Evolutionary conservation across 2,113 vertebrate species (phyloP).

Genomic region (Vireo altiloquus): DNA sequence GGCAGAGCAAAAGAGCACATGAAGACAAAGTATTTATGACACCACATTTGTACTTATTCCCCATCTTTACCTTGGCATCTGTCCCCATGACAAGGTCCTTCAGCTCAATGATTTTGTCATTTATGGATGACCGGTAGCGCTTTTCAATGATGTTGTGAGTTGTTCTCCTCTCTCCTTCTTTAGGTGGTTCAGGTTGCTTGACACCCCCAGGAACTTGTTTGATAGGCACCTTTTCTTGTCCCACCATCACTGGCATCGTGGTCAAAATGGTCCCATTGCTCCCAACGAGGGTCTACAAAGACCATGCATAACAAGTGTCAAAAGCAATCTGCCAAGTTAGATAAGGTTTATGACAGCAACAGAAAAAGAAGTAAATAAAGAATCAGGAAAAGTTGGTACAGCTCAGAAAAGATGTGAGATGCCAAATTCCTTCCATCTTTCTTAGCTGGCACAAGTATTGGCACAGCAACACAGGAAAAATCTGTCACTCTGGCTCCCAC

Average conservation of each 20-base stretch:
- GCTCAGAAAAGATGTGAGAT: not conserved
- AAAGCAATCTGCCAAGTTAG: not conserved
- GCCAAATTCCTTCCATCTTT: not conserved
- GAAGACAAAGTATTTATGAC: not conserved
- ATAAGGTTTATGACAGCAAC: not conserved
- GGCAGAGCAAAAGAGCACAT: not conserved
- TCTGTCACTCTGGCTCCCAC: not conserved
- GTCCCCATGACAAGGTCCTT: constrained; percentile 96
- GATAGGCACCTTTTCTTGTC: constrained; percentile 93
- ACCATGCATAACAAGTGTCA: fast-evolving
- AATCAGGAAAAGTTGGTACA: not conserved
- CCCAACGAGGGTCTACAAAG: constrained; percentile 88
- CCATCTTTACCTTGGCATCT: constrained; percentile 87
- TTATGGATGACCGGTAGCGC: constrained; percentile 95
- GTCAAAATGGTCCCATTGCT: constrained; percentile 91
- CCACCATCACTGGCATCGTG: constrained; percentile 94
- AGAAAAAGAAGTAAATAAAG: not conserved
- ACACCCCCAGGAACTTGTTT: constrained; percentile 83
- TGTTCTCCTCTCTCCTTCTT: constrained; percentile 94
- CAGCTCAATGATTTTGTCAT: constrained; percentile 96
- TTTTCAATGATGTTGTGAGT: constrained; percentile 99
- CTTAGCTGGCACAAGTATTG: not conserved
- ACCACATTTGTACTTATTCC: not conserved
- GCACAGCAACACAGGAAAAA: not conserved
- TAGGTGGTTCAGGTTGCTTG: constrained; percentile 81